phyloP scores from a whole-genome alignment of 2,888 invertebrate genomes.

The Brachyptera putata region DNA sequence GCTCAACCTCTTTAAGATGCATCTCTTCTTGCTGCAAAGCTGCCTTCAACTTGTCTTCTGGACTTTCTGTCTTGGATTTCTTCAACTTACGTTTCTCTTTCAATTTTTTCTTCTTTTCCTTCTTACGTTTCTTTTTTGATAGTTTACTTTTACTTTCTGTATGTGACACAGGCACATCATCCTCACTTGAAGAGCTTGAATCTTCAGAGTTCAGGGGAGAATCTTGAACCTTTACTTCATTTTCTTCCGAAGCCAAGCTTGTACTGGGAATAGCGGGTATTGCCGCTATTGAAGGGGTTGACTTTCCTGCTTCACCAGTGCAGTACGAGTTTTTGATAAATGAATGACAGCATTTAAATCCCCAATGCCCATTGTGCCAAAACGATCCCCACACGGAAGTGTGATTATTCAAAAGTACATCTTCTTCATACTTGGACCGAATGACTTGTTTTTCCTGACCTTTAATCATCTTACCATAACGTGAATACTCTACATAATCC shows the following conservation, averaged over 20 bases:
- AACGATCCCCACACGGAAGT: slow-evolving; percentile 93
- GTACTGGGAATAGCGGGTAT: neutral
- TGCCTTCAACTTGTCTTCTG: slow-evolving; percentile 39
- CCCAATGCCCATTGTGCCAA: slow-evolving; percentile 93
- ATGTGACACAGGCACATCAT: slow-evolving; percentile 38
- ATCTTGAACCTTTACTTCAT: neutral
- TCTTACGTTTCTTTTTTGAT: slow-evolving; percentile 41
- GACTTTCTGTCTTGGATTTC: slow-evolving; percentile 32
- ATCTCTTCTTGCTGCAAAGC: slow-evolving; percentile 64
- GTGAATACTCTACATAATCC: slow-evolving; percentile 90
- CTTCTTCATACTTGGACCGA: slow-evolving; percentile 90
- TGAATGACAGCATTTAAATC: slow-evolving; percentile 93
- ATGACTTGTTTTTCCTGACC: slow-evolving; percentile 74
- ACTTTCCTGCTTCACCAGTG: slow-evolving; percentile 65
- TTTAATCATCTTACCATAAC: slow-evolving; percentile 75
- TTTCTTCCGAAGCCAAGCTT: slow-evolving; percentile 3
- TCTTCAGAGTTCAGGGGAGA: slow-evolving; percentile 8
- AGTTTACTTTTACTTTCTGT: slow-evolving; percentile 38
- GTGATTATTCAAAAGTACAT: slow-evolving; percentile 88
- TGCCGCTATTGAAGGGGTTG: neutral
- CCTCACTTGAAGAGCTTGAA: slow-evolving; percentile 22
- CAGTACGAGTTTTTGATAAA: slow-evolving; percentile 87
- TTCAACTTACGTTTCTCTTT: slow-evolving; percentile 37
- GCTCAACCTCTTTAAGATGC: slow-evolving; percentile 57
- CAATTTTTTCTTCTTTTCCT: slow-evolving; percentile 42